Percentiles rank a stretch among this genome's conserved stretches.
Conservation (phyloP, 2,113 vertebrate species). For the Misgurnus anguillicaudatus region DNA sequence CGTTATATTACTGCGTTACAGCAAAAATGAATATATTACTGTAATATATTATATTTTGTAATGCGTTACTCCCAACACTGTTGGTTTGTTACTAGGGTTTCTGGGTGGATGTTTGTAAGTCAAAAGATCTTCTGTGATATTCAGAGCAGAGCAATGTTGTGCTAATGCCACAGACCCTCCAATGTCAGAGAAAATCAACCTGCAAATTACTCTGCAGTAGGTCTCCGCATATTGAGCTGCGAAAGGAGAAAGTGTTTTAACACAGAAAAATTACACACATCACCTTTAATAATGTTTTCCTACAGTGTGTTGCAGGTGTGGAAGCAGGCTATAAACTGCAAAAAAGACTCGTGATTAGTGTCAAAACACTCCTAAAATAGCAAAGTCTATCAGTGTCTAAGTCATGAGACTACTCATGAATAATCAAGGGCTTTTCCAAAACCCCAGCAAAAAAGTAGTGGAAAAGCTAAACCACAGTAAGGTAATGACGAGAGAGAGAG, state of each 20-base stretch:
- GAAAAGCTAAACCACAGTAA: slow-evolving; percentile 18
- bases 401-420: neutral
- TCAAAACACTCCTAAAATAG: slow-evolving; percentile 3
- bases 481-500: slow-evolving; percentile 43
- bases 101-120: no score
- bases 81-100: no score
- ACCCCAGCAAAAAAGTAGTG: slow-evolving; percentile 2
- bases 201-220: neutral
- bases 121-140: no score
- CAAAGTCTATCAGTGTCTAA: slow-evolving; percentile 11
- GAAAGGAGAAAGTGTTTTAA: neutral
- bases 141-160: no score
- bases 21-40: no score
- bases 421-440: slow-evolving; percentile 25
- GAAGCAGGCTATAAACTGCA: neutral
- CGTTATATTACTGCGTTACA: no score
- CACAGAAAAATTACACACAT: neutral
- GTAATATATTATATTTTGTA: no score
- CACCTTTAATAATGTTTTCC: neutral
- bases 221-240: neutral
- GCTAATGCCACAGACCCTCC: no score
- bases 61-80: no score
- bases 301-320: neutral
- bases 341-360: neutral
- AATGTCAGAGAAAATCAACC: neutral